phyloP scores from a whole-genome alignment of 1,140 invertebrate genomes.

The Panulirus ornatus region DNA sequence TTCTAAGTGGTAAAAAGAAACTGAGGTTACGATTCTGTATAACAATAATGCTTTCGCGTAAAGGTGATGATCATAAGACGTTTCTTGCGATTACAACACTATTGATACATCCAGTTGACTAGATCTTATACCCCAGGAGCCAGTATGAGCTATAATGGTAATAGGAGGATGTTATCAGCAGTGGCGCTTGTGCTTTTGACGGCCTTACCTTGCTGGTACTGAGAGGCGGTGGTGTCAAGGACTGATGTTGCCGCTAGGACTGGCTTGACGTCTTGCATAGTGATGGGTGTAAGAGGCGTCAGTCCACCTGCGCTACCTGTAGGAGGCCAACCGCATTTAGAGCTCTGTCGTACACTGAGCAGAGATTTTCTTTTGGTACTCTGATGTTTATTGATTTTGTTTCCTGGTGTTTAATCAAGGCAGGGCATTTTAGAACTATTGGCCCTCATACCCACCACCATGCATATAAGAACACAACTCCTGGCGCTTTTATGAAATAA shows the following conservation, averaged over 20 bases:
- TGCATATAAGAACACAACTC: constrained; percentile 13
- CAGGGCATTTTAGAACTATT: constrained; percentile 8
- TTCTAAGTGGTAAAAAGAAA: too few species aligned
- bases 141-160: too few species aligned
- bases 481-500: constrained; percentile 25
- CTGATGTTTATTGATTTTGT: not conserved
- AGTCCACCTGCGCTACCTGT: constrained; percentile 81
- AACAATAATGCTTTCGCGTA: too few species aligned
- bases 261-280: constrained; percentile 88
- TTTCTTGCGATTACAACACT: too few species aligned
- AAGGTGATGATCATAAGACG: too few species aligned
- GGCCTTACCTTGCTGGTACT: constrained; percentile 82
- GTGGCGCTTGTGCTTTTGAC: too few species aligned
- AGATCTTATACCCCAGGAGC: too few species aligned
- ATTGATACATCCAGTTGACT: too few species aligned
- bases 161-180: too few species aligned
- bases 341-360: not conserved
- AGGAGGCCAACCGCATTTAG: constrained; percentile 33
- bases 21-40: too few species aligned
- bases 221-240: constrained; percentile 80
- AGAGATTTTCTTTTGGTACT: not conserved
- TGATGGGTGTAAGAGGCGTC: constrained; percentile 87
- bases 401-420: not conserved
- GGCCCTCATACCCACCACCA: constrained; percentile 56
- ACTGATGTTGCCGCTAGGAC: constrained; percentile 79